Base-by-base conservation (phyloP, 2,888 invertebrate genomes). In the Tetrapedia diversipes region DNA sequence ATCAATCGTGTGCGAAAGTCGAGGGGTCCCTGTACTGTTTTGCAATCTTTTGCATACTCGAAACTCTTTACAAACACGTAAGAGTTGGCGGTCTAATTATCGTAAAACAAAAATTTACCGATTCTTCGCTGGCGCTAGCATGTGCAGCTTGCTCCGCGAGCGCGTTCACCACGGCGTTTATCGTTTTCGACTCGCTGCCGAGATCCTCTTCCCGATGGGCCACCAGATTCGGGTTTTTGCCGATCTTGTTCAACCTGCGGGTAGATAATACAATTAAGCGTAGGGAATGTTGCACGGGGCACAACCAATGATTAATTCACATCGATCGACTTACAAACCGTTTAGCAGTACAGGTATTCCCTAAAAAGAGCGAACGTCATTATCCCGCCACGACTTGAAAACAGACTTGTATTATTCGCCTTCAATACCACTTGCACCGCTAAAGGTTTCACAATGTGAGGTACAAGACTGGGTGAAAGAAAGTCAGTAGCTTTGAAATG, bases 181-280 rank as follows among this genome's bases (percentile, higher is more conserved):
- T 97, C 82, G 97, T 97, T 93, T 96, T 96, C 90, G 96, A 95
- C 92, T 96, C 95, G 85, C 92, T 93, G 90, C 94, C 94, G 86
- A 94, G 92, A 90, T 95, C 94, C 88, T 95, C 95, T 89, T 95
- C 95, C 79, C 96, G 94, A 90, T 97, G 96, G 39, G 93, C 92
- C 90, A 98, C 97, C 88, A 98, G 94, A 92, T 97, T 97, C 65
- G 98, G 98, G 93, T 99, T 98, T 93, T 98, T 98, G 86, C 99
- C 99, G 92, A 99, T 98, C 94, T 99, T 99, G 93, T 98, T 98
- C 88, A 99, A 94, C 91, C 98, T 94, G 91, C 54, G 89, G 90
- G 79, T 82, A 90, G 83, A 91, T n/a, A n/a, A 83, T 79, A 89
- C 83, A 86, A 89, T 91, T 92, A 91, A 92, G 91, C 91, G 91